Percentiles rank a stretch among this genome's conserved stretches.
These are phyloP conservation scores for Drosophila subobscura DNA, from an alignment of 1,140 invertebrate genomes.

Conservation along the genomic window DNA sequence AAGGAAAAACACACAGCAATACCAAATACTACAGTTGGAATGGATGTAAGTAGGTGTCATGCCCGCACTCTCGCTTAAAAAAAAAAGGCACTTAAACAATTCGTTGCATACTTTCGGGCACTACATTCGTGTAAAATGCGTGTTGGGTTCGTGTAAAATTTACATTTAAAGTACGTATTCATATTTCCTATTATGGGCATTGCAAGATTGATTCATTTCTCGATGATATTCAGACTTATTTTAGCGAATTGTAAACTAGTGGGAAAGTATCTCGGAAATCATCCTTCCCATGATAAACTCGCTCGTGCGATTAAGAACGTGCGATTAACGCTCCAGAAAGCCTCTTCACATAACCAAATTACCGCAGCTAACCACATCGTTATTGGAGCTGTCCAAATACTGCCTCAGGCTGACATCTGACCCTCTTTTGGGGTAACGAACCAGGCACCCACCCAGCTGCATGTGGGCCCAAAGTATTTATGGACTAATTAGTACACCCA, in stretches of 20 bases:
- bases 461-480: conserved; percentile 30
- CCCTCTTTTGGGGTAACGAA: conserved; percentile 27
- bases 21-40: too few species aligned
- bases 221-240: background rate
- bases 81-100: background rate
- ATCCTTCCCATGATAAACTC: too few species aligned
- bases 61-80: background rate
- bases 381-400: conserved; percentile 42
- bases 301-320: conserved; percentile 7
- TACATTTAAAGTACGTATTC: background rate
- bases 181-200: too few species aligned
- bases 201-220: too few species aligned
- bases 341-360: conserved; percentile 5
- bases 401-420: conserved; percentile 44
- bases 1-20: too few species aligned
- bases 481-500: conserved; percentile 51
- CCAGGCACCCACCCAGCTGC: background rate
- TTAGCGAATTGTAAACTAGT: background rate
- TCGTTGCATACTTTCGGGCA: conserved; percentile 44
- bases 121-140: too few species aligned
- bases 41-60: background rate
- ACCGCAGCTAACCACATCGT: conserved; percentile 32
- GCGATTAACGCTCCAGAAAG: conserved; percentile 47
- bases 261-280: background rate
- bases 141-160: too few species aligned